phyloP scores from a whole-genome alignment of 2,888 invertebrate species.

The Phengaris arion region DNA sequence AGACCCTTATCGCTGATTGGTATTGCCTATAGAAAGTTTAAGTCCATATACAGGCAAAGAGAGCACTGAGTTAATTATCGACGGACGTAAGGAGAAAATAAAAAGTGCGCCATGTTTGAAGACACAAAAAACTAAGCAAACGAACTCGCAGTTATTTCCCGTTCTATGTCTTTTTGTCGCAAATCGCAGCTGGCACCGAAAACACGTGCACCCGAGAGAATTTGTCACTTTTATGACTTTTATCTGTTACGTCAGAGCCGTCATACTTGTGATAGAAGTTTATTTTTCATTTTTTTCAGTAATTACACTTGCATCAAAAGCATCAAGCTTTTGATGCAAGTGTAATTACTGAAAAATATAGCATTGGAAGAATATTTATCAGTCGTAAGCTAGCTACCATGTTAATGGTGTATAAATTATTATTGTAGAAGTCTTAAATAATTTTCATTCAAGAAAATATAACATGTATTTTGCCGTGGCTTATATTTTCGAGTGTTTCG shows the following conservation, averaged over 20 bases:
- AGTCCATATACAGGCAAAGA: conserved; percentile 34
- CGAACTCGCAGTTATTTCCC: conserved; percentile 69
- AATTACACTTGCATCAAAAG: too few species aligned
- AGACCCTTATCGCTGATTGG: conserved; percentile 21
- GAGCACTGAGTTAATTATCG: conserved; percentile 38
- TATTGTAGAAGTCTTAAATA: background rate
- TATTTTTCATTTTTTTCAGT: too few species aligned
- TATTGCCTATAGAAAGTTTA: conserved; percentile 18
- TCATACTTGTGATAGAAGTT: conserved; percentile 12
- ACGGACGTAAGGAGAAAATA: conserved; percentile 41
- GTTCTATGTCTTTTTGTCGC: conserved; percentile 64
- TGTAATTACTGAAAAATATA: too few species aligned
- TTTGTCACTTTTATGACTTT: conserved; percentile 31
- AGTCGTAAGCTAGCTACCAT: background rate
- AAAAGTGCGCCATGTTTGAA: conserved; percentile 40
- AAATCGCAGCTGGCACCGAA: conserved; percentile 61
- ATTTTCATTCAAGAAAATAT: conserved; percentile 6
- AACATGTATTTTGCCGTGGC: conserved; percentile 23
- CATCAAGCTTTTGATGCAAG: background rate
- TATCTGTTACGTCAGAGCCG: conserved; percentile 22
- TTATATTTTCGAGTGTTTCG: conserved; percentile 38
- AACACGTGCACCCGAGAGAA: conserved; percentile 35
- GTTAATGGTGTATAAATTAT: too few species aligned
- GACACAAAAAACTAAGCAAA: conserved; percentile 59
- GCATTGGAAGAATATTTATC: too few species aligned